Evolutionary conservation across 2,888 invertebrate genomes (phyloP).

Genomic region (Ganaspis brasiliensis): DNA sequence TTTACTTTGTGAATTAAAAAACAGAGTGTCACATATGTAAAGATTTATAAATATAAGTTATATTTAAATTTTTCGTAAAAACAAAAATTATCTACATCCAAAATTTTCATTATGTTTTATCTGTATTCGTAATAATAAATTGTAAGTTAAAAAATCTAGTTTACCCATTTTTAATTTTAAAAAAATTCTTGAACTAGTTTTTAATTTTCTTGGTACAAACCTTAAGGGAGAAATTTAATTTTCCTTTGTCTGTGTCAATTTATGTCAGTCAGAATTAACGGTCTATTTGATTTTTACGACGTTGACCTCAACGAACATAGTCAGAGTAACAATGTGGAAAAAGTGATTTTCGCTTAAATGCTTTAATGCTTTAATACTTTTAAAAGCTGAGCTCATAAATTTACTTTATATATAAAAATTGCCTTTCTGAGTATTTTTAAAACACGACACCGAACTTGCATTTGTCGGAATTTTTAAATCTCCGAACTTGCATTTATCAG

Average conservation of each 20-base stretch:
- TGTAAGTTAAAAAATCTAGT: too few relatives aligned
- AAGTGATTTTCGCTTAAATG: constrained; percentile 9
- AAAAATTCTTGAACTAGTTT: not conserved
- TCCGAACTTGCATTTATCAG: too few relatives aligned
- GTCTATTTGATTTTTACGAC: constrained; percentile 19
- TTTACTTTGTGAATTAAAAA: constrained; percentile 10
- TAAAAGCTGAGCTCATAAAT: not conserved
- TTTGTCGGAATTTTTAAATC: too few relatives aligned
- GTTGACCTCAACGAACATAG: constrained; percentile 14
- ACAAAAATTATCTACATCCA: too few relatives aligned
- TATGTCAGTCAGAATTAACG: constrained; percentile 34
- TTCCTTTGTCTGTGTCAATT: constrained; percentile 10
- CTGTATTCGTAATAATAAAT: too few relatives aligned
- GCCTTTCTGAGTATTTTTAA: too few relatives aligned
- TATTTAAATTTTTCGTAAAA: too few relatives aligned
- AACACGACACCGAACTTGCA: too few relatives aligned
- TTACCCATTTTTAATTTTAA: too few relatives aligned
- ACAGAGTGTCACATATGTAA: too few relatives aligned
- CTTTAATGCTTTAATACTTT: not conserved
- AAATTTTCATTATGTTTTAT: too few relatives aligned
- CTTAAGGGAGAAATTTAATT: not conserved
- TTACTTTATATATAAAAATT: constrained; percentile 2
- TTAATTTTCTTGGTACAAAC: not conserved
- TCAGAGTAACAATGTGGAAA: constrained; percentile 4
- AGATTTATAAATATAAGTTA: too few relatives aligned